phyloP scores from a whole-genome alignment of 2,888 invertebrate genomes.

The Metallyticus violacea region DNA sequence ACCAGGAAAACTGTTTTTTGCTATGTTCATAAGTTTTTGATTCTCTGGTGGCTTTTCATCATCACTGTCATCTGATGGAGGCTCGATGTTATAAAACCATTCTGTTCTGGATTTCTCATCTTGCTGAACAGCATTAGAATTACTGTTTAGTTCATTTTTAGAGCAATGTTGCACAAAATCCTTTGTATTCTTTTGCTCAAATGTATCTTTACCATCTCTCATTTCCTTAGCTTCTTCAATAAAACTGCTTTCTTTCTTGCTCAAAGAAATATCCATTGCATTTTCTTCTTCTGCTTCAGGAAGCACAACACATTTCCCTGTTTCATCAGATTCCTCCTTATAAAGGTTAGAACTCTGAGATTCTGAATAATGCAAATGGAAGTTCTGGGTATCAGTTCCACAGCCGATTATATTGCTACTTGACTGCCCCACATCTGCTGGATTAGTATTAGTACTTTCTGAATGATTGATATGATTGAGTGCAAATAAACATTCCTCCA shows the following conservation, averaged over 20 bases:
- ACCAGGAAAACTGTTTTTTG: background rate
- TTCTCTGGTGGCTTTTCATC: background rate
- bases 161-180: too few species aligned
- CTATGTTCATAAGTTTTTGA: background rate
- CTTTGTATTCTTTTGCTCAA: background rate
- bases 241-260: background rate
- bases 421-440: background rate
- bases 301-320: background rate
- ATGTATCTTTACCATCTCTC: too few species aligned
- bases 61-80: background rate
- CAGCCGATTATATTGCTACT: background rate
- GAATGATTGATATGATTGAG: background rate
- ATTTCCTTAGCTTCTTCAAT: background rate
- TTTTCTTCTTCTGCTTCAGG: background rate
- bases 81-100: background rate
- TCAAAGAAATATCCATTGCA: background rate
- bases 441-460: background rate
- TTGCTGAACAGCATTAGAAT: background rate
- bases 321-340: conserved; percentile 15
- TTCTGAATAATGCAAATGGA: conserved; percentile 12
- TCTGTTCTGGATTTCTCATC: background rate
- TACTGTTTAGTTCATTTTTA: too few species aligned
- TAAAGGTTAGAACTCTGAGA: conserved; percentile 22
- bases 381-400: background rate
- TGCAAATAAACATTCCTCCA: background rate